Conservation (phyloP, 2,888 invertebrate genomes). For the Nomada lathburiana region DNA sequence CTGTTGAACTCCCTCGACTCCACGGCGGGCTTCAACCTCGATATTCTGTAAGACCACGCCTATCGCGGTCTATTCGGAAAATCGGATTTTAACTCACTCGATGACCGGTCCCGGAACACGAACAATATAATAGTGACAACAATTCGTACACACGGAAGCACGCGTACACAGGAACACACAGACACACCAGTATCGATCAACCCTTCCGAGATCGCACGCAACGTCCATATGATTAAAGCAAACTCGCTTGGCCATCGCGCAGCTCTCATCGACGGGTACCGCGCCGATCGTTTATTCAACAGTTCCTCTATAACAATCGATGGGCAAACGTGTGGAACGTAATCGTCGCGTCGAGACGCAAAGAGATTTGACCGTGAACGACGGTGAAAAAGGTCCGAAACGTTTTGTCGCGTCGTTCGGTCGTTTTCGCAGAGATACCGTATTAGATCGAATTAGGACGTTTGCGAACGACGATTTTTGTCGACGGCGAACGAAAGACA, state of each 20-base stretch:
- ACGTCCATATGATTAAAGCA: not conserved
- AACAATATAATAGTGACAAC: not conserved
- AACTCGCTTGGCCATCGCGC: not conserved
- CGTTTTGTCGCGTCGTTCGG: not conserved
- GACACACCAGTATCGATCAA: conserved; percentile 40
- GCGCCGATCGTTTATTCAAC: conserved; percentile 2
- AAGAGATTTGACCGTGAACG: not conserved
- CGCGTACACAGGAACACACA: too few relatives aligned
- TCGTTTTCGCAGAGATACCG: too few relatives aligned
- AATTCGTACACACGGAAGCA: not conserved
- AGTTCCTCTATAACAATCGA: conserved; percentile 31
- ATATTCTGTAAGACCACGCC: conserved; percentile 79
- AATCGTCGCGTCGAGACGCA: conserved; percentile 18
- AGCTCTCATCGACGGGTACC: conserved; percentile 3
- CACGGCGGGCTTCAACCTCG: conserved; percentile 86
- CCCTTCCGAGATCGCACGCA: conserved; percentile 18
- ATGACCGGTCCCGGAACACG: conserved; percentile 29
- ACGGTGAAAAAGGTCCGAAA: too few relatives aligned
- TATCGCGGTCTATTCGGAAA: conserved; percentile 58
- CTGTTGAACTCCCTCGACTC: conserved; percentile 93
- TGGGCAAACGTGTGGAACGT: conserved; percentile 6
- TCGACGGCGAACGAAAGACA: not conserved
- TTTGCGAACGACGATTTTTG: not conserved
- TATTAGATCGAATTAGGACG: too few relatives aligned
- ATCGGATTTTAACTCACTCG: conserved; percentile 33